Evolutionary conservation across 1,140 invertebrate genomes (phyloP).

Genomic region (Apocrypta bakeri): DNA sequence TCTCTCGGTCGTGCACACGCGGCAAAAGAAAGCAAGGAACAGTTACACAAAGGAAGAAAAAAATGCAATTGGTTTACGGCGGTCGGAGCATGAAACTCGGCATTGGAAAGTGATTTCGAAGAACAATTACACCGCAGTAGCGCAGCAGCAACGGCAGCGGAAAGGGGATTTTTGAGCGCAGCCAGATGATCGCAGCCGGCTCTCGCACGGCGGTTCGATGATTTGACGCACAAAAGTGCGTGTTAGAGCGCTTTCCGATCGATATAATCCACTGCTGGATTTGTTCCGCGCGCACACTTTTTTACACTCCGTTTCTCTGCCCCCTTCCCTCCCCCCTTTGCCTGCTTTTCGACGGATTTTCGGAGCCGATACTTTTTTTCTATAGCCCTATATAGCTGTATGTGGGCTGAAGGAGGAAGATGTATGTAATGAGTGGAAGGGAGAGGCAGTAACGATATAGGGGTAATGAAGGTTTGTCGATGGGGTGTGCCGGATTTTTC

Average conservation of each 20-base stretch:
- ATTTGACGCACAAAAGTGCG: constrained; percentile 28
- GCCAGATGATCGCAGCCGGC: neutral
- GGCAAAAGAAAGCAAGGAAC: neutral
- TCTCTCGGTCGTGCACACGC: too few relatives aligned
- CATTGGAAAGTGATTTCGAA: constrained; percentile 41
- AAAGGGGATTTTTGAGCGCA: constrained; percentile 31
- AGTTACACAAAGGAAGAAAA: constrained; percentile 29
- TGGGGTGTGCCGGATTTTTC: neutral
- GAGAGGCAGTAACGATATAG: constrained; percentile 11
- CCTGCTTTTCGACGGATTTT: neutral
- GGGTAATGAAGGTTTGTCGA: neutral
- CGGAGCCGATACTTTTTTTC: neutral
- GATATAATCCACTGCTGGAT: constrained; percentile 31
- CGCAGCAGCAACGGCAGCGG: neutral
- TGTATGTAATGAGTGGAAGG: neutral
- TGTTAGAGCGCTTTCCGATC: neutral
- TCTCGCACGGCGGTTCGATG: neutral
- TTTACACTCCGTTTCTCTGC: constrained; percentile 4
- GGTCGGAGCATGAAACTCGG: constrained; percentile 35
- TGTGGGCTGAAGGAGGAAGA: neutral
- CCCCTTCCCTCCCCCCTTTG: neutral
- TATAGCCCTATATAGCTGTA: neutral
- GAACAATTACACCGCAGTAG: constrained; percentile 25
- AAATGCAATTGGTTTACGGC: neutral
- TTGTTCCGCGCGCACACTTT: constrained; percentile 33